These are phyloP conservation scores for Sebastes matsubarae DNA, from an alignment of 2,797 vertebrate species.

Conservation along the genomic window DNA sequence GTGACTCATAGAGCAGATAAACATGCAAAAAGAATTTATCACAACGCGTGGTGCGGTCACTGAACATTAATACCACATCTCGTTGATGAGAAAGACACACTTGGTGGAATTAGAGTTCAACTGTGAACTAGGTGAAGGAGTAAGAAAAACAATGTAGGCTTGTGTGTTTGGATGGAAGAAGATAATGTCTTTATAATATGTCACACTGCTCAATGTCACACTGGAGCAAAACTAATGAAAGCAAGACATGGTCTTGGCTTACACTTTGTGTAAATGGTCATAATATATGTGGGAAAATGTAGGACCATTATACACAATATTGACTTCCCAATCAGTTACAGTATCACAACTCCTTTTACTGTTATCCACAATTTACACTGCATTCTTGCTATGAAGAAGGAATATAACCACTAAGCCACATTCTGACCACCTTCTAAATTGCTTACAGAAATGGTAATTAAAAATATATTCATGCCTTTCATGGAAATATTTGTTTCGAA, in stretches of 20 bases:
- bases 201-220: slow-evolving; percentile 27
- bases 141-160: slow-evolving; percentile 40
- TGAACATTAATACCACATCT: slow-evolving; percentile 63
- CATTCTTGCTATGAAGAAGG: neutral
- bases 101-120: slow-evolving; percentile 42
- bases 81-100: slow-evolving; percentile 73
- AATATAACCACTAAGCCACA: neutral
- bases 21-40: slow-evolving; percentile 66
- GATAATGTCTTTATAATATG: slow-evolving; percentile 43
- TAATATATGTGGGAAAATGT: neutral
- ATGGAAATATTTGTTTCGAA: neutral
- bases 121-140: slow-evolving; percentile 55
- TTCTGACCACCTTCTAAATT: neutral
- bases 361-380: neutral
- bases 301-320: neutral
- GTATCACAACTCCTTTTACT: neutral
- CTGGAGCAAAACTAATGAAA: slow-evolving; percentile 27
- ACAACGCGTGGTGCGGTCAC: slow-evolving; percentile 66
- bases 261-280: slow-evolving; percentile 16
- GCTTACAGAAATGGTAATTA: neutral
- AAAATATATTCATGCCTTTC: neutral
- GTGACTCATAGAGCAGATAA: slow-evolving; percentile 79
- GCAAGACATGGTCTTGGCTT: slow-evolving; percentile 16
- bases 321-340: neutral
- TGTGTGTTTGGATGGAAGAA: slow-evolving; percentile 9